Base-by-base conservation (phyloP, 1,140 invertebrate genomes). In the Drosophila ananassae region DNA sequence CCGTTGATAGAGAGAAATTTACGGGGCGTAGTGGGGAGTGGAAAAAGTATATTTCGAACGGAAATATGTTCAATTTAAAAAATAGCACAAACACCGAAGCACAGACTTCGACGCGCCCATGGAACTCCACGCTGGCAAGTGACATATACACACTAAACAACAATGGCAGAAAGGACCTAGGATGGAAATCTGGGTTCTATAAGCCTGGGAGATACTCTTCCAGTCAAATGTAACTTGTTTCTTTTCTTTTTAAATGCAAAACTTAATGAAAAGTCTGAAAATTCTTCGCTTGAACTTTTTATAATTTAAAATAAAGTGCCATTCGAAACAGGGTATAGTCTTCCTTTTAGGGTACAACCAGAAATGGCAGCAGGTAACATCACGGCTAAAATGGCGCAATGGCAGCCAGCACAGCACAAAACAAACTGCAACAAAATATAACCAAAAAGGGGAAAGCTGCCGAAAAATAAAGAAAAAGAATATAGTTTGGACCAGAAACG, bases 31-130 rank as follows among this genome's bases (percentile, higher is more conserved):
- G 52, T 10, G 22, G 30, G 48, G 28, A 7, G 37, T 2, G 25
- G 25, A 41, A 37, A 52, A 37, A 25, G 51, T 64, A 72, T 61
- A 76, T 80, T 71, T 67, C 72, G 34, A 82, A 71, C 79, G 79
- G 79, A 82, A 83, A 82, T 82, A 83, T 82, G 79, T 82, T 82
- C 74, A 82, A 81, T 81, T 82, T 81, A 63, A 81, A 82, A 77
- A 82, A 83, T 73, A 83, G 50, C 73, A 77, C 61, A 73, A 63
- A 68, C 60, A 74, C 74, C 73, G 54, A 51, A 69, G 69, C 64
- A 57, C 58, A 34, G 46, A 63, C 54, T 57, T 32, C 28, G 46
- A 21, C 57, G 55, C 39, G 60, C 47, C 55, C 66, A 69, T 48
- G 24, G 32, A 69, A 57, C 69, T 39, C 52, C 50, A 50, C 69